phyloP scores from a whole-genome alignment of 2,113 vertebrate genomes.

The Illadopsis cleaveri region DNA sequence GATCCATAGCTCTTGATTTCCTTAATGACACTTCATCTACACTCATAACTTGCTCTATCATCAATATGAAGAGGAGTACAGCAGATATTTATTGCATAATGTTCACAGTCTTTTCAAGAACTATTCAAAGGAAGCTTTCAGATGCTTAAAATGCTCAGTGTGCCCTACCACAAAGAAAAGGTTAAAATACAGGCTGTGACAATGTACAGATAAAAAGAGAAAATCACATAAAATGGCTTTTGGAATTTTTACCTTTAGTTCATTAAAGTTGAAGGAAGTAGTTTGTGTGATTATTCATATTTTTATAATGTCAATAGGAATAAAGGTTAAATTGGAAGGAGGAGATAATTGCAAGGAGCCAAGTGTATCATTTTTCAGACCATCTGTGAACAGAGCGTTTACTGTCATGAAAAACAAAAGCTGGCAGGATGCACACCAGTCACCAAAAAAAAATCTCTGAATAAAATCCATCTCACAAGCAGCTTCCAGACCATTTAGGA shows the following conservation, averaged over 20 bases:
- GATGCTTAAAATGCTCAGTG: not conserved
- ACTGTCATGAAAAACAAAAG: slow-evolving; percentile 16
- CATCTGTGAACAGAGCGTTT: slow-evolving; percentile 22
- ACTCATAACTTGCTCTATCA: not conserved
- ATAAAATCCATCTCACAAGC: not conserved
- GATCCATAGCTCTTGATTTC: not conserved
- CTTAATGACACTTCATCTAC: not conserved
- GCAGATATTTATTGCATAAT: not conserved
- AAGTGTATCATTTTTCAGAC: slow-evolving; percentile 40
- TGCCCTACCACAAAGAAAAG: not conserved
- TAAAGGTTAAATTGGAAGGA: slow-evolving; percentile 24
- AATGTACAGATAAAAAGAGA: not conserved
- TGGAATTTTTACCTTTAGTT: not conserved
- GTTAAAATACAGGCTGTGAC: not conserved
- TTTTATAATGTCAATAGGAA: not conserved
- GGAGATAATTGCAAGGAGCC: not conserved
- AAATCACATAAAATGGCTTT: not conserved
- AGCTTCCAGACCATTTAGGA: not conserved
- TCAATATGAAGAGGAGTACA: not conserved
- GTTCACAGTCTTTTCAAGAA: not conserved
- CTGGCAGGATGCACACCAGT: not conserved
- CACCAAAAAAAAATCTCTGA: slow-evolving; percentile 13
- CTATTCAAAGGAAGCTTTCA: not conserved
- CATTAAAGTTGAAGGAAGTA: not conserved
- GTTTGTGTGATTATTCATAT: not conserved